Conservation (phyloP, 2,113 vertebrate species). For the Crotalus horridus region DNA sequence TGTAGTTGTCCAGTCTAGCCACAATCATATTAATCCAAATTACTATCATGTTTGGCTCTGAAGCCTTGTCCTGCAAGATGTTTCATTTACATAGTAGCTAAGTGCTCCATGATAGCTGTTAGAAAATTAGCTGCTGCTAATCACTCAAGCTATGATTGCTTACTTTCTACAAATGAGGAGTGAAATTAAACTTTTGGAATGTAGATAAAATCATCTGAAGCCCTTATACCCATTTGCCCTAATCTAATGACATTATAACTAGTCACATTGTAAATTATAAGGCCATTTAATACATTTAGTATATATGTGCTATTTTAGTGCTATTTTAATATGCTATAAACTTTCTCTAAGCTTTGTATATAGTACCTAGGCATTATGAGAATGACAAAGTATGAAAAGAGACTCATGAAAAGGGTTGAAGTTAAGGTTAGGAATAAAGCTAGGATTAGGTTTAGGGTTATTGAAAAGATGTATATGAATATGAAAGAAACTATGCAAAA, state of each 20-base stretch:
- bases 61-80: not conserved
- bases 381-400: not conserved
- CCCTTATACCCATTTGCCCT: not conserved
- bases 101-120: not conserved
- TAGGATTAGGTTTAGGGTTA: not conserved
- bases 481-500: not conserved
- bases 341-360: not conserved
- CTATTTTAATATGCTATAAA: not conserved
- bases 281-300: not conserved
- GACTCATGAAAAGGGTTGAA: not conserved
- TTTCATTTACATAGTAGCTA: not conserved
- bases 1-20: not conserved
- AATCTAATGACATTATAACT: not conserved
- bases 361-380: not conserved
- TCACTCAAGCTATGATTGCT: not conserved
- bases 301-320: not conserved
- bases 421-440: not conserved
- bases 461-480: not conserved
- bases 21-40: not conserved
- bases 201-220: not conserved
- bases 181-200: not conserved
- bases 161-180: not conserved
- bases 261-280: not conserved
- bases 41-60: not conserved
- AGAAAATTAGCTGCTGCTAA: not conserved